These are phyloP conservation scores for Capromys pilorides DNA, from an alignment of 2,797 vertebrate species.

Conservation along the genomic window DNA sequence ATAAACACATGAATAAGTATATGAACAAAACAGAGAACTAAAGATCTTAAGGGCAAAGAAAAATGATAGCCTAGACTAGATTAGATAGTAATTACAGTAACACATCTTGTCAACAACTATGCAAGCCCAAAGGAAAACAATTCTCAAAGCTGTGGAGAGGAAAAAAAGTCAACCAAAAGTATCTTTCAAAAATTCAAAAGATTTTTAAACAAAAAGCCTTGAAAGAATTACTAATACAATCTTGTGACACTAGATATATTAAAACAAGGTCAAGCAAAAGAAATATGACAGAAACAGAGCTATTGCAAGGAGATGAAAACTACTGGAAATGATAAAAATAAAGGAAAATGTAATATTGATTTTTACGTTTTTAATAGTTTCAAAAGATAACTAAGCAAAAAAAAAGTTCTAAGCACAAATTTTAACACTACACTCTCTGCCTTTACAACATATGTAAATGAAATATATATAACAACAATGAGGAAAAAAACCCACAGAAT, in stretches of 20 bases:
- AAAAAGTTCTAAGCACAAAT: constrained; percentile 10
- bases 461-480: not conserved
- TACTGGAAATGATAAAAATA: not conserved
- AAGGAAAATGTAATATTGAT: constrained; percentile 30
- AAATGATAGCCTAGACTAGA: not conserved
- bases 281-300: constrained; percentile 6
- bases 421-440: not conserved
- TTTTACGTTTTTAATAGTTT: constrained; percentile 49
- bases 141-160: constrained; percentile 37
- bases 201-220: not conserved
- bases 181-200: constrained; percentile 41
- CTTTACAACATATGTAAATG: not conserved
- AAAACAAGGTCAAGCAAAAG: constrained; percentile 34
- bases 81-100: constrained; percentile 26
- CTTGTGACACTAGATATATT: not conserved
- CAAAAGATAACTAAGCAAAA: constrained; percentile 1
- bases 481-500: not conserved
- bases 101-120: constrained; percentile 27
- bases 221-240: constrained; percentile 7
- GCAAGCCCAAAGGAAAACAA: constrained; percentile 19
- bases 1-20: constrained; percentile 26
- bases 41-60: constrained; percentile 36
- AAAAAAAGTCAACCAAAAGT: not conserved
- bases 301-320: not conserved
- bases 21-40: not conserved